A percentile compares a stretch with the other conserved stretches of the same genome.
These are phyloP conservation scores for Silurus meridionalis DNA, from an alignment of 2,113 vertebrate species.

Conservation along the genomic window DNA sequence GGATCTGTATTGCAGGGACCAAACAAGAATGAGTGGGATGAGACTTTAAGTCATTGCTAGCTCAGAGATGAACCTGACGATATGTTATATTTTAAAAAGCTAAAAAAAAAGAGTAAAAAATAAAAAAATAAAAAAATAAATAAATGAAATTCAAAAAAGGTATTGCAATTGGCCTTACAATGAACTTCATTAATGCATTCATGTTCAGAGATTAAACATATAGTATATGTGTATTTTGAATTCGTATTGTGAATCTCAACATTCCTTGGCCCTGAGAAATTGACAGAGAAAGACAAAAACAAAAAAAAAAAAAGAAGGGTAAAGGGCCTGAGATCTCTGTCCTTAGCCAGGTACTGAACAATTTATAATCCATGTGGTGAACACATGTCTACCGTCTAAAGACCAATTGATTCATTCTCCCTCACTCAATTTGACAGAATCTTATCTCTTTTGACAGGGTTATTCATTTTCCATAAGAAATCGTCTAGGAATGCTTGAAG, in stretches of 20 bases:
- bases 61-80: too few species aligned
- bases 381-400: constrained; percentile 61
- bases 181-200: not conserved
- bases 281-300: constrained; percentile 10
- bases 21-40: too few species aligned
- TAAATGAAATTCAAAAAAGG: not conserved
- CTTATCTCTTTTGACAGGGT: constrained; percentile 64
- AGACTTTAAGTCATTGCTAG: too few species aligned
- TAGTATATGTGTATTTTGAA: not conserved
- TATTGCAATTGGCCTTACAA: not conserved
- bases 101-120: not conserved
- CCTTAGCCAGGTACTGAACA: constrained; percentile 55
- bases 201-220: not conserved
- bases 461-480: constrained; percentile 55
- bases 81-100: not conserved
- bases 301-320: not conserved
- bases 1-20: too few species aligned
- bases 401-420: constrained; percentile 64
- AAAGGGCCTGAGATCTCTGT: constrained; percentile 16
- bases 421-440: constrained; percentile 58
- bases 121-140: not conserved
- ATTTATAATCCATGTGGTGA: constrained; percentile 70
- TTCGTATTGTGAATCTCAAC: constrained; percentile 4
- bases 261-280: constrained; percentile 20
- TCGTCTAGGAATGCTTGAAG: constrained; percentile 61